Conservation (phyloP, 2,888 invertebrate genomes). For the Oscheius sp. region DNA sequence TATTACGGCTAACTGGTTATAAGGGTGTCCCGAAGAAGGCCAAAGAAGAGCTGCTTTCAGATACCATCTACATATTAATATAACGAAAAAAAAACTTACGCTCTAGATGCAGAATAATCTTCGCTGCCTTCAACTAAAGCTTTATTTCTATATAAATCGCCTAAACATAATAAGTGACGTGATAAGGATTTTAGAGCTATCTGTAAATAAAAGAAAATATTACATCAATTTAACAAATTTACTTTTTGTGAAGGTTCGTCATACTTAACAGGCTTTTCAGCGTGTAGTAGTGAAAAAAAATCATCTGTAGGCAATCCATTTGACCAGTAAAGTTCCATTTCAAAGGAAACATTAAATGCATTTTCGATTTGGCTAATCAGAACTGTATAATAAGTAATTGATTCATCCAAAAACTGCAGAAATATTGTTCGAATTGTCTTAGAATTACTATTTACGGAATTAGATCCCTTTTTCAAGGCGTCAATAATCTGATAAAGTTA, state of each 20-base stretch:
- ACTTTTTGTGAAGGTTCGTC: slow-evolving; percentile 23
- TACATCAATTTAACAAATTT: not conserved
- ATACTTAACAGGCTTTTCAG: not conserved
- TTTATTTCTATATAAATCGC: slow-evolving; percentile 89
- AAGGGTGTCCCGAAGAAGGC: slow-evolving; percentile 92
- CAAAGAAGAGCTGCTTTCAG: slow-evolving; percentile 90
- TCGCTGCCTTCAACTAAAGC: slow-evolving; percentile 80
- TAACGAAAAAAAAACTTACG: slow-evolving; percentile 25
- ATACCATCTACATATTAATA: slow-evolving; percentile 78
- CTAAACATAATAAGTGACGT: slow-evolving; percentile 86
- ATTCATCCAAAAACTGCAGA: slow-evolving; percentile 20
- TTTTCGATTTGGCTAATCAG: slow-evolving; percentile 80
- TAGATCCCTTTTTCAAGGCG: slow-evolving; percentile 12
- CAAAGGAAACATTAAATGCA: slow-evolving; percentile 80
- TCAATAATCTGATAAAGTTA: slow-evolving; percentile 20
- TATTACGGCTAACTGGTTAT: slow-evolving; percentile 90
- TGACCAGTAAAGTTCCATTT: slow-evolving; percentile 57
- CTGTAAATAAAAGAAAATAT: slow-evolving; percentile 28
- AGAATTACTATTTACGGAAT: slow-evolving; percentile 11
- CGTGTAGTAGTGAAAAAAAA: not conserved
- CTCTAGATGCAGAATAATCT: slow-evolving; percentile 76
- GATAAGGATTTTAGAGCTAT: slow-evolving; percentile 78
- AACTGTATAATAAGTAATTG: slow-evolving; percentile 79
- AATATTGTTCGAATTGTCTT: slow-evolving; percentile 11
- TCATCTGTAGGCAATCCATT: slow-evolving; percentile 25